These are phyloP conservation scores for Scaptodrosophila lebanonensis DNA, from an alignment of 1,140 invertebrate genomes.

Conservation along the genomic window DNA sequence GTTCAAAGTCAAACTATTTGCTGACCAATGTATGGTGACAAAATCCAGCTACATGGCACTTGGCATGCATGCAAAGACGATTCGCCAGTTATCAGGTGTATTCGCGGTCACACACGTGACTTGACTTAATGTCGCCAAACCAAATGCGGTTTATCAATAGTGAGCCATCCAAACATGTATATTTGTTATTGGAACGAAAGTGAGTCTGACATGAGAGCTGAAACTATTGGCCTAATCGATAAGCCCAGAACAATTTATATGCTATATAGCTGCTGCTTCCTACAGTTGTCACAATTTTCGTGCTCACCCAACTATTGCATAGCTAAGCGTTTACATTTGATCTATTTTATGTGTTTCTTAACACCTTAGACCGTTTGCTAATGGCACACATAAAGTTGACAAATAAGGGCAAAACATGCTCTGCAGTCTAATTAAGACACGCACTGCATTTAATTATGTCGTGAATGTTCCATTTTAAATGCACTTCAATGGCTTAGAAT, in stretches of 20 bases:
- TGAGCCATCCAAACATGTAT: neutral
- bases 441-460: conserved; percentile 7
- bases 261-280: neutral
- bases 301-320: conserved; percentile 12
- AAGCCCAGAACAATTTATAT: conserved; percentile 12
- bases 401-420: conserved; percentile 51
- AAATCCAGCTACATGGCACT: conserved; percentile 39
- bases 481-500: conserved; percentile 39
- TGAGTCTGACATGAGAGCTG: conserved; percentile 47
- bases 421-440: conserved; percentile 18
- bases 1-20: conserved; percentile 61
- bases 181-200: conserved; percentile 50
- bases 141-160: conserved; percentile 64
- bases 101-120: conserved; percentile 55
- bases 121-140: conserved; percentile 29
- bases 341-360: conserved; percentile 9
- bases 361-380: no score
- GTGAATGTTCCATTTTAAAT: conserved; percentile 45
- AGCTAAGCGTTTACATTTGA: conserved; percentile 7
- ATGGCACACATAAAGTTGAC: conserved; percentile 18
- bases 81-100: conserved; percentile 65
- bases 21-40: conserved; percentile 59
- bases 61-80: no score
- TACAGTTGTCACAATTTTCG: neutral
- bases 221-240: neutral